Evolutionary conservation across 2,797 vertebrate species (phyloP).

Genomic region (Cyclopterus lumpus): DNA sequence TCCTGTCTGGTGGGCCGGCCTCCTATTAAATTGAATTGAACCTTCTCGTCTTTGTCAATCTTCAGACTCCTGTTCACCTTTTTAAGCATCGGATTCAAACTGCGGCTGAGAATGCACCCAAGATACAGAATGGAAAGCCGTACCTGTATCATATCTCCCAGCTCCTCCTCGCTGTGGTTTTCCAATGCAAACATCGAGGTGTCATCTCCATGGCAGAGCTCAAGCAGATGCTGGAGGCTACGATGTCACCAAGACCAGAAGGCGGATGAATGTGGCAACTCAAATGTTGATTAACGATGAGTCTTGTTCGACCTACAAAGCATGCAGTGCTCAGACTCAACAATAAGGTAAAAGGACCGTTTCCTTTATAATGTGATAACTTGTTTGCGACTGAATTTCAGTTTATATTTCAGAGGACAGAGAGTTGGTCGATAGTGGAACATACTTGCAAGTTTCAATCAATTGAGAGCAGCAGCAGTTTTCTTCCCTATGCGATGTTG

Average conservation of each 20-base stretch:
- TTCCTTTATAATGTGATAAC: not conserved
- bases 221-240: slow-evolving; percentile 56
- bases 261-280: slow-evolving; percentile 16
- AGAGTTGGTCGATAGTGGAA: not conserved
- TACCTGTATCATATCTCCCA: not conserved
- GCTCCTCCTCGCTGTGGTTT: slow-evolving; percentile 51
- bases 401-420: not conserved
- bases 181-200: slow-evolving; percentile 38
- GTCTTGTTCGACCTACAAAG: slow-evolving; percentile 24
- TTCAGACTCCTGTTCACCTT: slow-evolving; percentile 53
- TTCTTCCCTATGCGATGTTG: not conserved
- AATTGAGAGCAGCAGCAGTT: not conserved
- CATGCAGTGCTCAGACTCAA: slow-evolving; percentile 27
- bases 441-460: not conserved
- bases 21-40: too few species aligned
- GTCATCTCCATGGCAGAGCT: slow-evolving; percentile 65
- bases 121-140: not conserved
- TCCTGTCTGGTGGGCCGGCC: too few species aligned
- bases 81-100: slow-evolving; percentile 51
- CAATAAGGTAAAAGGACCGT: slow-evolving; percentile 35
- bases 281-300: slow-evolving; percentile 29
- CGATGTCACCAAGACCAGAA: slow-evolving; percentile 41
- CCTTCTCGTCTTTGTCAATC: not conserved
- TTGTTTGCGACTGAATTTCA: not conserved
- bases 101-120: not conserved